A percentile compares a stretch with the other conserved stretches of the same genome.
These are phyloP conservation scores for Puma concolor DNA, from an alignment of 2,113 vertebrate genomes.

Conservation along the genomic window DNA sequence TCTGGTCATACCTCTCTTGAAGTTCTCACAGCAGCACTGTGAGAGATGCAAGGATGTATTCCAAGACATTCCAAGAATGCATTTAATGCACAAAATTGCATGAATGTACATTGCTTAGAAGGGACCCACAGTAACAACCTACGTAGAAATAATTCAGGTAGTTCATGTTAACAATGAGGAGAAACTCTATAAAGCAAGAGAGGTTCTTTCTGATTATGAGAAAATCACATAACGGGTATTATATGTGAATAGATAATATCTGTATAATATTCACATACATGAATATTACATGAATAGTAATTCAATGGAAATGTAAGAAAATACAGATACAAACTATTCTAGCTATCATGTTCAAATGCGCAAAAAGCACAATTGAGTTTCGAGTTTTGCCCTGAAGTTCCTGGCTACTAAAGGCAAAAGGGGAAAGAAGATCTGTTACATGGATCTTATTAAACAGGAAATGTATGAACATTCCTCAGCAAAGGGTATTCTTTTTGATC, in stretches of 20 bases:
- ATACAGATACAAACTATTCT: not conserved
- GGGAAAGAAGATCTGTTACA: not conserved
- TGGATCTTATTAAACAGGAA: not conserved
- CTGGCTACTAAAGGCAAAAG: not conserved
- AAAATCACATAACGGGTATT: not conserved
- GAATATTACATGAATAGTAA: not conserved
- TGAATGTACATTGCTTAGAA: not conserved
- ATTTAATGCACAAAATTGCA: not conserved
- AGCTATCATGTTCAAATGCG: not conserved
- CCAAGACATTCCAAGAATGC: not conserved
- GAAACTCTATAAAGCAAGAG: not conserved
- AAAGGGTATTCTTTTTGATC: not conserved
- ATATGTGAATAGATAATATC: not conserved
- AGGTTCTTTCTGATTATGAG: not conserved
- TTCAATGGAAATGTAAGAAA: not conserved
- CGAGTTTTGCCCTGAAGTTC: not conserved
- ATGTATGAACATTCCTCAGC: not conserved
- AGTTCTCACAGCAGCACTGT: not conserved
- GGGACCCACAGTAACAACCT: not conserved
- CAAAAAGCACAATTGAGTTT: conserved; percentile 15
- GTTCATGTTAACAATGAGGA: not conserved
- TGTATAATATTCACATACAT: not conserved
- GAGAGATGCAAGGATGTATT: not conserved
- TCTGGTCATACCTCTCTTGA: not conserved
- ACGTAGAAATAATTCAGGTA: not conserved